A percentile compares a stretch with the other conserved stretches of the same genome.
Evolutionary conservation across 2,113 vertebrate species (phyloP).

Genomic region (Stomatorhinus ivindoensis): DNA sequence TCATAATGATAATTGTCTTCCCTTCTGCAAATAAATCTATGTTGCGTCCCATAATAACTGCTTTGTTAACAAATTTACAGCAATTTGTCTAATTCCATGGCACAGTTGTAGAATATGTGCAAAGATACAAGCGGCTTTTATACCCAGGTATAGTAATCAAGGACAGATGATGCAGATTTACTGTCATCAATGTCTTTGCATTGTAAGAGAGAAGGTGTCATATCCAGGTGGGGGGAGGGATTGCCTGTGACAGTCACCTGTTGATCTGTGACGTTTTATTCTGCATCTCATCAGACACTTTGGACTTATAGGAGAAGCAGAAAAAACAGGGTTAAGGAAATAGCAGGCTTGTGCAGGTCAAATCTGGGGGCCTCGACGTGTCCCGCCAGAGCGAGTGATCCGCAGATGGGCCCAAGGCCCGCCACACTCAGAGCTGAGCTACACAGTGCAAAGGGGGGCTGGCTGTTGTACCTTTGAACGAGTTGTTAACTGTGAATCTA

Average conservation of each 20-base stretch:
- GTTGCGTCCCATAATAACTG: not conserved
- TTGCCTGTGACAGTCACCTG: not conserved
- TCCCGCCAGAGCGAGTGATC: not conserved
- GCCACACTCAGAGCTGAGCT: not conserved
- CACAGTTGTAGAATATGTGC: not conserved
- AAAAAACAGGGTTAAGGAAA: conserved; percentile 19
- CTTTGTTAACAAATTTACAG: not conserved
- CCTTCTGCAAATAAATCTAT: not conserved
- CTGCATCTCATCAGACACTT: conserved; percentile 49
- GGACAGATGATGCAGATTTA: not conserved
- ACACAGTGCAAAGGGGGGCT: not conserved
- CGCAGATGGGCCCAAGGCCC: not conserved
- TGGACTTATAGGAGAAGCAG: conserved; percentile 54
- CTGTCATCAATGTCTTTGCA: not conserved
- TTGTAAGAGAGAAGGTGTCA: not conserved
- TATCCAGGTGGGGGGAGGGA: not conserved
- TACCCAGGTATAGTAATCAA: not conserved
- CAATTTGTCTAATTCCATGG: not conserved
- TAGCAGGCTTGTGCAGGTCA: not conserved
- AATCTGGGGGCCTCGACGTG: not conserved
- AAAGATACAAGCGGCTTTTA: not conserved
- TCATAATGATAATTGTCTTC: not conserved
- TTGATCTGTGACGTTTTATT: too few species aligned
- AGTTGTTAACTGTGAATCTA: not conserved
- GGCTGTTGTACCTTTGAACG: not conserved